Evolutionary conservation across 1,140 invertebrate genomes (phyloP), one percentile per base, ranked within the genome.

Genomic region (Brachystomella parvula): DNA sequence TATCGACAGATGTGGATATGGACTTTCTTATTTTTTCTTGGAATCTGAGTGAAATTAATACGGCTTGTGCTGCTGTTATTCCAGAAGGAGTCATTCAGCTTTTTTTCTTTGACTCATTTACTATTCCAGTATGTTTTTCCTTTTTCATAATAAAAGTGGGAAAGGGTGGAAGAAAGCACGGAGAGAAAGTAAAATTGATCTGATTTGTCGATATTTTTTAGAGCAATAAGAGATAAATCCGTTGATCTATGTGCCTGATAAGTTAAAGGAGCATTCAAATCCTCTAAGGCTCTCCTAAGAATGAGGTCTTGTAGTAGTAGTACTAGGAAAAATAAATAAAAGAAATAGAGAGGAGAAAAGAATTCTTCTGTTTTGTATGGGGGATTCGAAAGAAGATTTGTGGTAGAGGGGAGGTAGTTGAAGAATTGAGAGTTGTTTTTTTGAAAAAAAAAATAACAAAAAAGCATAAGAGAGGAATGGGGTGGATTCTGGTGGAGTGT

Each of bases 61-160:
- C 58, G 30, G 58, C 21, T 15, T n/a, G n/a, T n/a, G n/a, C n/a
- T n/a, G n/a, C n/a, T n/a, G n/a, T n/a, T n/a, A n/a, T n/a, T n/a
- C n/a, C n/a, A n/a, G n/a, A n/a, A n/a, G n/a, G n/a, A n/a, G n/a
- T n/a, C n/a, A n/a, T n/a, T n/a, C n/a, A n/a, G n/a, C n/a, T n/a
- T n/a, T n/a, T n/a, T n/a, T n/a, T n/a, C n/a, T n/a, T n/a, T n/a
- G n/a, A n/a, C n/a, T n/a, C n/a, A n/a, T n/a, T n/a, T n/a, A n/a
- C 32, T 21, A 24, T 44, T 39, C 33, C 35, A 62, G 44, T 44
- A 28, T 39, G 61, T 39, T 32, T 62, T 62, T 44, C 61, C 30
- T 62, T 17, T 44, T 62, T 35, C n/a, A 62, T 30, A 15, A 62
- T 33, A 32, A 15, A 17, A 44, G 24, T 44, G 31, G 26, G 58